Conservation (phyloP, 2,113 vertebrate genomes). For the Scytalopus superciliaris region DNA sequence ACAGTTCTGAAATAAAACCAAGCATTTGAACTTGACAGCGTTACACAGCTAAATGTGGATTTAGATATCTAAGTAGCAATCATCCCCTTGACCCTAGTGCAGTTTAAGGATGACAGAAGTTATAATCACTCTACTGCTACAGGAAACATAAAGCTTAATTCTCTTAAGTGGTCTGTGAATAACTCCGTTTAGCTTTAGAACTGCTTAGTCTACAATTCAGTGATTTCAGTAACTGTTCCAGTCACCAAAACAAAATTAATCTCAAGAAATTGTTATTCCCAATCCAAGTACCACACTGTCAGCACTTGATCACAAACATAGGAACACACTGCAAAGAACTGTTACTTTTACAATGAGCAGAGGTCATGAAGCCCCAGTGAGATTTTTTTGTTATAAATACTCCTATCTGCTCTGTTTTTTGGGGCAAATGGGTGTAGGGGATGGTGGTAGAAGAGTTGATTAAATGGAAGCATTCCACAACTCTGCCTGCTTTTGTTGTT, state of each 20-base stretch:
- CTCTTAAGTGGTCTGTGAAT: not conserved
- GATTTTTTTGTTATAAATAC: not conserved
- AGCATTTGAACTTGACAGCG: not conserved
- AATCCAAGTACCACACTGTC: not conserved
- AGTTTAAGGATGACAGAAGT: not conserved
- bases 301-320: not conserved
- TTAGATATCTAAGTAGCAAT: not conserved
- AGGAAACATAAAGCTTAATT: not conserved
- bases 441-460: not conserved
- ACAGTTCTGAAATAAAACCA: not conserved
- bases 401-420: not conserved
- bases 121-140: not conserved
- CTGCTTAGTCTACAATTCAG: not conserved
- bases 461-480: not conserved
- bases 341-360: accelerated
- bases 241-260: not conserved
- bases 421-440: accelerated
- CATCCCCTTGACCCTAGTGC: not conserved
- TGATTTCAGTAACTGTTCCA: not conserved
- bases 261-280: not conserved
- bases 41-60: not conserved
- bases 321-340: accelerated
- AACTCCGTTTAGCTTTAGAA: not conserved
- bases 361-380: accelerated
- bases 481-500: not conserved